A percentile compares a stretch with the other conserved stretches of the same genome.
These are phyloP conservation scores for Cyprinus carpio DNA, from an alignment of 2,113 vertebrate species.

Conservation along the genomic window DNA sequence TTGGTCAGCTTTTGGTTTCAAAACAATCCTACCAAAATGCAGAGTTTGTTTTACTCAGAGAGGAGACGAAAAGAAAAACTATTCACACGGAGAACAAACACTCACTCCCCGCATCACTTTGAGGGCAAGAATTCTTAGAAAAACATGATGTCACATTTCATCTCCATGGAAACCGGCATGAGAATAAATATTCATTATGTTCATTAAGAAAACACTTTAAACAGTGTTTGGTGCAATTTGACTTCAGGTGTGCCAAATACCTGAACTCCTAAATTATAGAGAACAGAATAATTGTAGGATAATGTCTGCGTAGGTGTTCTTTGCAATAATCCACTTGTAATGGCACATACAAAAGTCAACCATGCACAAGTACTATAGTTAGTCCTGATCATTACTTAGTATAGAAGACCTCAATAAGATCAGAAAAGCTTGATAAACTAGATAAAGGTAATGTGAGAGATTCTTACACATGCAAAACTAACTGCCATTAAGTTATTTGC, in stretches of 20 bases:
- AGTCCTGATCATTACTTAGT: not conserved
- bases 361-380: not conserved
- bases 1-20: slow-evolving; percentile 39
- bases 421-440: not conserved
- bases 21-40: slow-evolving; percentile 32
- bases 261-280: slow-evolving; percentile 7
- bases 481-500: not conserved
- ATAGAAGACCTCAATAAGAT: not conserved
- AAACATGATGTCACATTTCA: slow-evolving; percentile 17
- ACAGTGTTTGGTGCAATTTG: not conserved
- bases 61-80: slow-evolving; percentile 16
- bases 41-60: not conserved
- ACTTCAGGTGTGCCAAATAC: slow-evolving; percentile 17
- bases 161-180: not conserved
- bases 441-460: not conserved
- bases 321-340: slow-evolving; percentile 9
- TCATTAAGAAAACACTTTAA: slow-evolving; percentile 25
- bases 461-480: not conserved
- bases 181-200: slow-evolving; percentile 27
- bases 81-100: slow-evolving; percentile 1
- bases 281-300: not conserved
- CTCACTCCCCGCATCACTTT: not conserved
- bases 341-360: not conserved
- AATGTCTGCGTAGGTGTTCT: slow-evolving; percentile 7
- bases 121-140: slow-evolving; percentile 24